phyloP scores from a whole-genome alignment of 1,140 invertebrate species.

The Drosophila nannoptera region DNA sequence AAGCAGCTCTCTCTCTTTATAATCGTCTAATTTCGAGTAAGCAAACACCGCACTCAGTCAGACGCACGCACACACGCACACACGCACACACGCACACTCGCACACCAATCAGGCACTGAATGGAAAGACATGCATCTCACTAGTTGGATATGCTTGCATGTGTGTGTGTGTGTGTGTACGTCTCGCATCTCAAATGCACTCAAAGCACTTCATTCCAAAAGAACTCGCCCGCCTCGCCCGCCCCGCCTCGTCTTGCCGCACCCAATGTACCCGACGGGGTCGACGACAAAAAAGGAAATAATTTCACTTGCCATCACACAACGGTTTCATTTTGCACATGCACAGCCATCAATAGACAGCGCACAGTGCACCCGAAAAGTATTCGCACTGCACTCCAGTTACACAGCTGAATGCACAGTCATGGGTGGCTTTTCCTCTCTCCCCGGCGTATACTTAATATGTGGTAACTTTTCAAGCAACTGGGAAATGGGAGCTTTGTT shows the following conservation, averaged over 20 bases:
- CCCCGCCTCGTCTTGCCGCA: conserved; percentile 5
- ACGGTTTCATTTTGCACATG: conserved; percentile 11
- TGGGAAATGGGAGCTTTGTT: neutral
- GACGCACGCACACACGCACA: too few relatives aligned
- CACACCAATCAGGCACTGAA: conserved; percentile 1
- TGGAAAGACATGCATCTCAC: neutral
- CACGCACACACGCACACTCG: neutral
- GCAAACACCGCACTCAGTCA: conserved; percentile 55
- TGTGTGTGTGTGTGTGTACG: conserved; percentile 5
- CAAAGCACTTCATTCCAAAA: conserved; percentile 38
- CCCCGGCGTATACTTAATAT: conserved; percentile 3
- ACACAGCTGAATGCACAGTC: conserved; percentile 24
- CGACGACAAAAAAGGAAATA: conserved; percentile 20
- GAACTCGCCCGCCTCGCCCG: conserved; percentile 12
- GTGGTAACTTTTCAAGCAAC: neutral
- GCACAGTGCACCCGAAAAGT: conserved; percentile 33
- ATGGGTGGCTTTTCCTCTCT: conserved; percentile 7
- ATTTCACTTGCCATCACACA: conserved; percentile 38
- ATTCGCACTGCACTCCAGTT: conserved; percentile 14
- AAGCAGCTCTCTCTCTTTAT: conserved; percentile 54
- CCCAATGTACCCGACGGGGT: neutral
- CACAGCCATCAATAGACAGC: conserved; percentile 20
- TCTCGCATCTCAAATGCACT: conserved; percentile 48
- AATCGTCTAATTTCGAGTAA: conserved; percentile 61
- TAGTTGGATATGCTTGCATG: too few relatives aligned